These are phyloP conservation scores for Coluber constrictor DNA, from an alignment of 2,797 vertebrate species.

Conservation along the genomic window DNA sequence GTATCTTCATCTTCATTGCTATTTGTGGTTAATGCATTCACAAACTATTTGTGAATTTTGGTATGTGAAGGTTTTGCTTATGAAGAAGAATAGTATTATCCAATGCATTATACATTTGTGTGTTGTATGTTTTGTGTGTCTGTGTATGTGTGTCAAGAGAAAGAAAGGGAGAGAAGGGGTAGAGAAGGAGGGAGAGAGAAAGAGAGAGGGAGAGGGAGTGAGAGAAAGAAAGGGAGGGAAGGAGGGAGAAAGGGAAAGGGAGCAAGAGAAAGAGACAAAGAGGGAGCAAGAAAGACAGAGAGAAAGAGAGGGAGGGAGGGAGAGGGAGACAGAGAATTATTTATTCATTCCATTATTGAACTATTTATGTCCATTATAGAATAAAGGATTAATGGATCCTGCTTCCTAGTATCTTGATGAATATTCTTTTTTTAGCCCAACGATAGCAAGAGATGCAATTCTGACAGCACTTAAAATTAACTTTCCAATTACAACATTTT, in stretches of 20 bases:
- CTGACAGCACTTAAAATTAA: constrained; percentile 43
- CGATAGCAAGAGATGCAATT: constrained; percentile 32
- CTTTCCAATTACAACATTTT: constrained; percentile 54
- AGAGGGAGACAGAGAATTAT: neutral
- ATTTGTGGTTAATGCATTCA: neutral
- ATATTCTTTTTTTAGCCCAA: constrained; percentile 34
- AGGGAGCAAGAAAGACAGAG: too few relatives aligned
- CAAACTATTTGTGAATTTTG: neutral
- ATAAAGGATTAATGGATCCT: neutral
- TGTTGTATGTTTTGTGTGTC: neutral
- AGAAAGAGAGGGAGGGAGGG: neutral
- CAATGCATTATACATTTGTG: neutral
- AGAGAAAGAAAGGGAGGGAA: neutral
- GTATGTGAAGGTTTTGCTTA: neutral
- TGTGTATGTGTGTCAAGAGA: neutral
- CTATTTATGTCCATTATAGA: neutral
- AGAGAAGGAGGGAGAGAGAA: neutral
- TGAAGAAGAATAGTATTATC: neutral
- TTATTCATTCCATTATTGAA: neutral
- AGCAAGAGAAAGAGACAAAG: too few relatives aligned
- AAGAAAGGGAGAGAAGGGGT: too few relatives aligned
- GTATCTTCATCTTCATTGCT: neutral
- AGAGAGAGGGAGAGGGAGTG: too few relatives aligned
- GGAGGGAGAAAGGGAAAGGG: neutral
- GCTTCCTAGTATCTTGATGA: neutral